A percentile compares a stretch with the other conserved stretches of the same genome.
These are phyloP conservation scores for Apodemus speciosus DNA, from an alignment of 2,113 vertebrate species.

Conservation along the genomic window DNA sequence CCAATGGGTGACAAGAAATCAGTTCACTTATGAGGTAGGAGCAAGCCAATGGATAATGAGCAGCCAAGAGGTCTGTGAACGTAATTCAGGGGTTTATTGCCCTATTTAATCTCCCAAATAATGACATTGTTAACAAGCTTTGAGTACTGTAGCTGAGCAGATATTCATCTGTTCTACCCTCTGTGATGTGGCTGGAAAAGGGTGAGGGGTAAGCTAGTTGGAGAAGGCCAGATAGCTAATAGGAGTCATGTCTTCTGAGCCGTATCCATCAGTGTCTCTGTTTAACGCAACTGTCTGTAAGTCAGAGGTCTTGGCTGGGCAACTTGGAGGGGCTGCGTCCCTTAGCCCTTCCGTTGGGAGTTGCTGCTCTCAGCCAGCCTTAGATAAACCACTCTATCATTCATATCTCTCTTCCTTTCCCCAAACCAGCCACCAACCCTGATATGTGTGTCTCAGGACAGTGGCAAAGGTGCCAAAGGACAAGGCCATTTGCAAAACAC, in stretches of 20 bases:
- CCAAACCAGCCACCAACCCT: background rate
- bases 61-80: background rate
- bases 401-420: background rate
- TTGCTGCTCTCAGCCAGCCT: background rate
- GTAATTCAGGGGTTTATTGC: too few species aligned
- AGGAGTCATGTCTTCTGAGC: background rate
- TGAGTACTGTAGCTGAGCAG: too few species aligned
- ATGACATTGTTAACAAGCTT: too few species aligned
- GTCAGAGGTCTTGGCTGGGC: background rate
- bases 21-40: background rate
- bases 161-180: too few species aligned
- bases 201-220: background rate
- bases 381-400: background rate
- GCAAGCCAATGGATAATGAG: background rate
- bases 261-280: background rate
- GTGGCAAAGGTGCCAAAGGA: background rate
- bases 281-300: background rate
- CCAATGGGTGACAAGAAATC: background rate
- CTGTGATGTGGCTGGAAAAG: background rate
- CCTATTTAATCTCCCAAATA: too few species aligned
- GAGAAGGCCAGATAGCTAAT: background rate
- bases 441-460: background rate
- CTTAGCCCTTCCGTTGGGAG: background rate
- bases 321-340: background rate
- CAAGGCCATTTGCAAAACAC: background rate